Percentiles rank a stretch among this genome's conserved stretches.
These are phyloP conservation scores for Notoglanidium macrostoma DNA, from an alignment of 2,797 vertebrate species.

Conservation along the genomic window DNA sequence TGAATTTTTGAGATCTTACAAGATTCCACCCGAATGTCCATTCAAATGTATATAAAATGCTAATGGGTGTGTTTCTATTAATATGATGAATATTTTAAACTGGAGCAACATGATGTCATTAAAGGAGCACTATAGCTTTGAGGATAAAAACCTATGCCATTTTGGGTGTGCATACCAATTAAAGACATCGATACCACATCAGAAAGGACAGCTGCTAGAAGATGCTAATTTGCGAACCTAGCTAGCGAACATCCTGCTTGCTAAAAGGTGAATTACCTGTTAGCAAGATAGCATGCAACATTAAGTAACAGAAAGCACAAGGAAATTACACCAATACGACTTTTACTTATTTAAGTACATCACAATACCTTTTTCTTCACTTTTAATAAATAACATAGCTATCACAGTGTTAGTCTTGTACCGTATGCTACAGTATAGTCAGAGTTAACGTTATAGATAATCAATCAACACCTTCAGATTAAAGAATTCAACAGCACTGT, in stretches of 20 bases:
- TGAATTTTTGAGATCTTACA: background rate
- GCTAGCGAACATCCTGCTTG: background rate
- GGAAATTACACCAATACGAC: background rate
- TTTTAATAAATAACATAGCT: background rate
- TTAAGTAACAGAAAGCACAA: background rate
- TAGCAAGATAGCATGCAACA: background rate
- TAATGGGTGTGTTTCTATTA: background rate
- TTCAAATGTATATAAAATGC: background rate
- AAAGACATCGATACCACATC: background rate
- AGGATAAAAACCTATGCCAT: background rate
- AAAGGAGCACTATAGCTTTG: background rate
- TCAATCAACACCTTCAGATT: background rate
- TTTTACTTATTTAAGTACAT: background rate
- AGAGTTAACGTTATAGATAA: background rate
- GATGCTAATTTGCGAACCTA: background rate
- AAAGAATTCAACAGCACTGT: no score
- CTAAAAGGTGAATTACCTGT: background rate
- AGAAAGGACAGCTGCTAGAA: background rate
- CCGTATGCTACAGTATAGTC: background rate
- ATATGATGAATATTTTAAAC: background rate
- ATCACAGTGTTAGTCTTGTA: background rate
- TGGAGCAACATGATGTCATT: background rate
- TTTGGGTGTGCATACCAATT: background rate
- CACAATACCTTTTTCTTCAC: background rate
- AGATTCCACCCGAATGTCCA: background rate